A percentile compares a stretch with the other conserved stretches of the same genome.
Conservation (phyloP, 2,113 vertebrate genomes). For the Oreotrochilus melanogaster region DNA sequence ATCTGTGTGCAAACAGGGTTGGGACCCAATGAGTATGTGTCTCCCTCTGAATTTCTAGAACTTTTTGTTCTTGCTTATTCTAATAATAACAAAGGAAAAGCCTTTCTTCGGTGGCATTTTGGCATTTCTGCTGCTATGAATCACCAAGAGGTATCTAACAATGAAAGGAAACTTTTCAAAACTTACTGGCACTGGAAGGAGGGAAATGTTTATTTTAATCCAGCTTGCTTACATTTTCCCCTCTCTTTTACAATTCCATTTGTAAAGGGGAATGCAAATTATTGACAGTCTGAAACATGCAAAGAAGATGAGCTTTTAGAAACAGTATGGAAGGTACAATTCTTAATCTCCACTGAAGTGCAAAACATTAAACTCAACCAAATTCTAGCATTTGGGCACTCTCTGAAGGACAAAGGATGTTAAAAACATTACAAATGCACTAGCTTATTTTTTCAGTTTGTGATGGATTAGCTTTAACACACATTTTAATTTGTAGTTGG, state of each 20-base stretch:
- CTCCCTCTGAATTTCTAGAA: constrained; percentile 30
- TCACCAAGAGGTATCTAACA: constrained; percentile 45
- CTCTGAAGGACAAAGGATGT: constrained; percentile 49
- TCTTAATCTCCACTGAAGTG: not conserved
- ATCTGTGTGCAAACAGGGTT: not conserved
- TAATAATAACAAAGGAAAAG: constrained; percentile 17
- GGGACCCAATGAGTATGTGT: not conserved
- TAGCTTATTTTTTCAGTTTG: constrained; percentile 51
- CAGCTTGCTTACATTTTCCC: constrained; percentile 38
- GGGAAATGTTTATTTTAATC: constrained; percentile 57
- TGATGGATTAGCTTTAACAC: constrained; percentile 68
- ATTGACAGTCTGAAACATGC: constrained; percentile 1
- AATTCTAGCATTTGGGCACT: not conserved
- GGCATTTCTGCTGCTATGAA: constrained; percentile 46
- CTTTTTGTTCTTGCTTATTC: constrained; percentile 49
- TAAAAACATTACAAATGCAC: constrained; percentile 50
- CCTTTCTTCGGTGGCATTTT: constrained; percentile 61
- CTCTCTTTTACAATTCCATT: not conserved
- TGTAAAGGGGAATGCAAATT: constrained; percentile 42
- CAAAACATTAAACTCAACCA: not conserved
- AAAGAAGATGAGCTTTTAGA: constrained; percentile 8
- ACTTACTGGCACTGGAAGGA: constrained; percentile 18
- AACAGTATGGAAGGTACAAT: not conserved
- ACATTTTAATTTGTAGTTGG: constrained; percentile 74
- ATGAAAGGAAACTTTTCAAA: constrained; percentile 43